Percentiles rank a stretch among this genome's conserved stretches.
phyloP scores from a whole-genome alignment of 2,888 invertebrate species.

The Syrphus vitripennis region DNA sequence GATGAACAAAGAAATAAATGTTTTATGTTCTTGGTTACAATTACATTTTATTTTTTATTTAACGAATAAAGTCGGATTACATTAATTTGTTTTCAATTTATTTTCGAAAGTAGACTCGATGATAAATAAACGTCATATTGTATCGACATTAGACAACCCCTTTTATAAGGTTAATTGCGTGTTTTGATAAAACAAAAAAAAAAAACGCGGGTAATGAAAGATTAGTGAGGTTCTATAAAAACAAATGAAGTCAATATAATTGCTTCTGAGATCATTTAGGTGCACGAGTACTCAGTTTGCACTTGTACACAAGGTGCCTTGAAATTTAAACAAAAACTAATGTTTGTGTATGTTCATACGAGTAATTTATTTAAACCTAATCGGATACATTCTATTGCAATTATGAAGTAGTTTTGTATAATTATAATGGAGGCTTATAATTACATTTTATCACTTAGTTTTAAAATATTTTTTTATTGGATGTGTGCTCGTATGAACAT shows the following conservation, averaged over 20 bases:
- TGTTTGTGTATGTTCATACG: background rate
- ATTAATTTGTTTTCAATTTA: background rate
- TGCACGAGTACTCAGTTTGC: conserved; percentile 25
- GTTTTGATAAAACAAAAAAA: background rate
- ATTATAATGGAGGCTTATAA: background rate
- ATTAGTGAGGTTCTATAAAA: background rate
- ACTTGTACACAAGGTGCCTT: background rate
- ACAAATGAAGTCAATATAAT: background rate
- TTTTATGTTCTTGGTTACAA: background rate
- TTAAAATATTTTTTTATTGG: background rate
- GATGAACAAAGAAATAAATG: background rate
- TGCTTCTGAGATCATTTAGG: conserved; percentile 1
- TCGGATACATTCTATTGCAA: background rate
- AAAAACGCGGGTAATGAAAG: background rate
- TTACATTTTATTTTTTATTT: background rate
- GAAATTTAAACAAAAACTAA: background rate
- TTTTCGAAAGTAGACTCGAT: background rate
- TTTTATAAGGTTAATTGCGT: background rate
- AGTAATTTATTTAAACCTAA: background rate
- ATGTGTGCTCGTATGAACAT: background rate
- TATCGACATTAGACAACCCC: background rate
- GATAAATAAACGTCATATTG: background rate
- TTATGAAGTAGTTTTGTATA: background rate
- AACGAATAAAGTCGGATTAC: background rate
- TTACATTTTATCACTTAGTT: background rate